These are phyloP conservation scores for Cotesia vestalis DNA, from an alignment of 1,140 invertebrate genomes.

Conservation along the genomic window DNA sequence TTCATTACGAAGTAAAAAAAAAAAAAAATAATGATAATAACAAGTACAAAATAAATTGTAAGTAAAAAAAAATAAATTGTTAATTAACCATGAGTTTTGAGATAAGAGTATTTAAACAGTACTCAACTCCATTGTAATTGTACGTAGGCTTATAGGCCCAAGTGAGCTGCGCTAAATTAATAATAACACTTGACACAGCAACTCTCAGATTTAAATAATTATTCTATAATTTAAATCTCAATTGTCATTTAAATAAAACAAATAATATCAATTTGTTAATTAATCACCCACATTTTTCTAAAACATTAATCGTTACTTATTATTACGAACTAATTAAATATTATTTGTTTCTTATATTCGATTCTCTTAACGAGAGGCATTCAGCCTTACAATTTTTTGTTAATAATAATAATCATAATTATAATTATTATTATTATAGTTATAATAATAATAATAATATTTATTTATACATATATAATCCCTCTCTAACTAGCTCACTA, in stretches of 20 bases:
- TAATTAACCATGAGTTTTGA: too few relatives aligned
- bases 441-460: constrained; percentile 32
- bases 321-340: constrained; percentile 16
- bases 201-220: constrained; percentile 36
- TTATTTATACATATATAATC: constrained; percentile 55
- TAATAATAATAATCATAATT: too few relatives aligned
- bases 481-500: constrained; percentile 57
- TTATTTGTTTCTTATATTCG: constrained; percentile 18
- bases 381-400: constrained; percentile 25
- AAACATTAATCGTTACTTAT: constrained; percentile 38
- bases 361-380: constrained; percentile 25
- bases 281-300: constrained; percentile 36
- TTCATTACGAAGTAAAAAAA: neutral
- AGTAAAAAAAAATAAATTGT: neutral
- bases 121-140: neutral
- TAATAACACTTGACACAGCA: constrained; percentile 9
- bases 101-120: neutral
- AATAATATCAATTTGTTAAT: too few relatives aligned
- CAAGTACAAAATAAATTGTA: constrained; percentile 19
- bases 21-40: neutral
- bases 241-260: too few relatives aligned
- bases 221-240: too few relatives aligned
- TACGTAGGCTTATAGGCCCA: constrained; percentile 10
- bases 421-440: too few relatives aligned
- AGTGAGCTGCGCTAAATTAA: neutral